Evolutionary conservation across 2,888 invertebrate genomes (phyloP).

Genomic region (Micropterix aruncella): DNA sequence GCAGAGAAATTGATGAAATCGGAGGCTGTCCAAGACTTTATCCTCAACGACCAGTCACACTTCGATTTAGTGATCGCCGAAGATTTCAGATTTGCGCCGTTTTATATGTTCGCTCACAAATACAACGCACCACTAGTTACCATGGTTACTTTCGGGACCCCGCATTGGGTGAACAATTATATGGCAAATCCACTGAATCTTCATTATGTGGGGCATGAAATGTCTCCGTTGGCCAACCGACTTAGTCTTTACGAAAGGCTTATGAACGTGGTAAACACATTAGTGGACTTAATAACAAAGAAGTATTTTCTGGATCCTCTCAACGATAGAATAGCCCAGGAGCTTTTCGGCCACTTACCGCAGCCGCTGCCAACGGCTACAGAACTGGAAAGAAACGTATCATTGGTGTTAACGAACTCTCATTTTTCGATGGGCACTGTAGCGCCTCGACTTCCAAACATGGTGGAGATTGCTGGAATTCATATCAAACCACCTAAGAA

Average conservation of each 20-base stretch:
- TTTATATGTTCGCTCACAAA: conserved; percentile 17
- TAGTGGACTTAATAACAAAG: no score
- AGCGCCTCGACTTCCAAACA: conserved; percentile 25
- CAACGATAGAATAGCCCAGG: conserved; percentile 20
- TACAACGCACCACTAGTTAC: conserved; percentile 14
- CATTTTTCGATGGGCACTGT: conserved; percentile 28
- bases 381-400: conserved; percentile 27
- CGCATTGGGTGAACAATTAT: conserved; percentile 12
- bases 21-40: conserved; percentile 11
- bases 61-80: conserved; percentile 17
- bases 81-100: conserved; percentile 17
- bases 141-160: conserved; percentile 12
- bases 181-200: conserved; percentile 13
- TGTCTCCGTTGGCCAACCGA: no score
- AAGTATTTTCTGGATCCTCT: conserved; percentile 29
- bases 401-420: conserved; percentile 31
- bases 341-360: conserved; percentile 16
- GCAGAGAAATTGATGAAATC: conserved; percentile 11
- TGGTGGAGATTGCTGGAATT: conserved; percentile 39
- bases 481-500: conserved; percentile 29
- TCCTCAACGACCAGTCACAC: conserved; percentile 12
- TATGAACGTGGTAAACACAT: no score
- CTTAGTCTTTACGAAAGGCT: no score
- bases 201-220: conserved; percentile 33
- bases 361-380: conserved; percentile 24